A percentile compares a stretch with the other conserved stretches of the same genome.
Conservation (phyloP, 2,113 vertebrate species). For the Gnathonemus echidnorhynchus region DNA sequence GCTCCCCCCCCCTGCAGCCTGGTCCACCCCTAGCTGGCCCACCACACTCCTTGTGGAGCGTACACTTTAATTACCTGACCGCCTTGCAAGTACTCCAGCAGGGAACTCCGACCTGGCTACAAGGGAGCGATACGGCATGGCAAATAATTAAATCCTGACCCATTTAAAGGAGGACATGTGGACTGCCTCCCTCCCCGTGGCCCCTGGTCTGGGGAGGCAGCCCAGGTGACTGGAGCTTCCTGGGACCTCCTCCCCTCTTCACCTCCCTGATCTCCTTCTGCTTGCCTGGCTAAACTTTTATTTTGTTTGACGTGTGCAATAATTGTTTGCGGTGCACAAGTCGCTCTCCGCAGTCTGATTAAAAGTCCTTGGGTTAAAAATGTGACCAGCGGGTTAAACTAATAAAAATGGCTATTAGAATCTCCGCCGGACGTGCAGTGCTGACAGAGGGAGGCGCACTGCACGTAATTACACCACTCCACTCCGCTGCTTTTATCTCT, state of each 20-base stretch:
- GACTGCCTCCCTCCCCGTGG: constrained; percentile 44
- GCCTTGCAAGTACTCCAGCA: constrained; percentile 67
- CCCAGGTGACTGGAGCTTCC: constrained; percentile 21
- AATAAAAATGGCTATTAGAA: constrained; percentile 67
- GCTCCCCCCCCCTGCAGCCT: neutral
- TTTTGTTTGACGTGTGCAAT: constrained; percentile 33
- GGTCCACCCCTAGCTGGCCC: neutral
- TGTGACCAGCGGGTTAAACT: constrained; percentile 60
- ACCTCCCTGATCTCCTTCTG: constrained; percentile 40
- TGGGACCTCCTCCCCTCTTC: constrained; percentile 27
- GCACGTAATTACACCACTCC: constrained; percentile 97
- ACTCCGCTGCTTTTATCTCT: constrained; percentile 99
- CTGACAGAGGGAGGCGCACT: constrained; percentile 86
- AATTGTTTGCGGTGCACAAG: constrained; percentile 43
- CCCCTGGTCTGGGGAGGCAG: constrained; percentile 9
- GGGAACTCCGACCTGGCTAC: constrained; percentile 62
- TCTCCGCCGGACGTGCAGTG: constrained; percentile 64
- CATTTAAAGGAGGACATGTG: constrained; percentile 48
- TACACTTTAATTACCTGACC: constrained; percentile 70
- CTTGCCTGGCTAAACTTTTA: constrained; percentile 39
- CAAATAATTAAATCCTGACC: constrained; percentile 54
- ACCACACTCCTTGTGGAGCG: constrained; percentile 29
- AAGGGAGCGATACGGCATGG: constrained; percentile 60
- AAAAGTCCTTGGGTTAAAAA: constrained; percentile 55
- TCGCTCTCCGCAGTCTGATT: constrained; percentile 43